These are phyloP conservation scores for Cephus runcator DNA, from an alignment of 2,888 invertebrate species.

Conservation along the genomic window DNA sequence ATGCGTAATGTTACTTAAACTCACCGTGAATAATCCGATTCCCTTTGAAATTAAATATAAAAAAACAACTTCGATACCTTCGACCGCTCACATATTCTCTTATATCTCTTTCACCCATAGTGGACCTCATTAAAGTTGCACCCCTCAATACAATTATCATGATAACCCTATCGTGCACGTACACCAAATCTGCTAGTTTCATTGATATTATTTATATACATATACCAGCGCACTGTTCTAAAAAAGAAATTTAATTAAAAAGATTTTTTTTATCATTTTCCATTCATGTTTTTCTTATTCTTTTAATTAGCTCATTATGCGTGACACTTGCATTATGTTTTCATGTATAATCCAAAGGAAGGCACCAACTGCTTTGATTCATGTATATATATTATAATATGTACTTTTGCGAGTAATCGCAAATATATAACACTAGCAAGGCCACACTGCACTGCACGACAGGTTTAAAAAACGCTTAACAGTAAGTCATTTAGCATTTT, in stretches of 20 bases:
- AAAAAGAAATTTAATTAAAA: neutral
- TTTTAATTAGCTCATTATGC: neutral
- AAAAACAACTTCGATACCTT: neutral
- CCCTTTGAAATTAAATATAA: neutral
- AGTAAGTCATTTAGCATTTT: neutral
- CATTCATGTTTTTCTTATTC: neutral
- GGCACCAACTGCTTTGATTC: neutral
- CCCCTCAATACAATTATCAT: neutral
- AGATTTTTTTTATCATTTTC: neutral
- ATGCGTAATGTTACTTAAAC: conserved; percentile 49
- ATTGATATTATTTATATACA: neutral
- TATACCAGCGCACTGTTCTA: neutral
- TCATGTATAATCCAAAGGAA: neutral
- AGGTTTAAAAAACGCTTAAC: neutral
- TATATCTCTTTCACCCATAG: neutral
- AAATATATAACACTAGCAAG: neutral
- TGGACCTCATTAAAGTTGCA: neutral
- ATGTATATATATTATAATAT: neutral
- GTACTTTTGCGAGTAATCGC: too few species aligned
- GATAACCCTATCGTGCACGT: neutral
- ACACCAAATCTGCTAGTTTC: neutral
- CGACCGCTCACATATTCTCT: neutral
- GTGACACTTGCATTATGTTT: neutral
- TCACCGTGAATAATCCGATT: neutral
- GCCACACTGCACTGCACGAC: neutral